phyloP scores from a whole-genome alignment of 2,888 invertebrate genomes.

The Scaptodrosophila latifasciaeformis region DNA sequence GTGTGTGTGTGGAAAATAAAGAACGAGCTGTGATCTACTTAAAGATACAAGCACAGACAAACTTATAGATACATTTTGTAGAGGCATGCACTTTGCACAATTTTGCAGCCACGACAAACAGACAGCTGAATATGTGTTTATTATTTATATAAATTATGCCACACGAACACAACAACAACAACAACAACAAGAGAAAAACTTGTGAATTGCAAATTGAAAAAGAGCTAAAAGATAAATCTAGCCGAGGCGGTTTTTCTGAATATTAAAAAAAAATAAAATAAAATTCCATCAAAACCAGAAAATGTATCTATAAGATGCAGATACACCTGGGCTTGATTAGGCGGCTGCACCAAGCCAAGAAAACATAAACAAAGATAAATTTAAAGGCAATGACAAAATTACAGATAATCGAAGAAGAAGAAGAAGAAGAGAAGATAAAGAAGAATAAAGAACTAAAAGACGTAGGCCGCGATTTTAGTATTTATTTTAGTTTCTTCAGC shows the following conservation, averaged over 20 bases:
- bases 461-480: not conserved
- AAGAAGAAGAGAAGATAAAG: too few species aligned
- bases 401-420: too few species aligned
- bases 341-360: slow-evolving; percentile 22
- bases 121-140: slow-evolving; percentile 31
- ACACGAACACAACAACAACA: not conserved
- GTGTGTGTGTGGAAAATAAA: not conserved
- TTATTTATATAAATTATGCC: slow-evolving; percentile 28
- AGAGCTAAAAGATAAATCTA: not conserved
- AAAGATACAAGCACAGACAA: too few species aligned
- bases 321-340: slow-evolving; percentile 5
- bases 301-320: slow-evolving; percentile 58
- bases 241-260: too few species aligned
- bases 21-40: too few species aligned
- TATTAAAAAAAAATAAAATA: slow-evolving; percentile 13
- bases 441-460: too few species aligned
- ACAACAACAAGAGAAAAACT: not conserved
- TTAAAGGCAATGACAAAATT: slow-evolving; percentile 63
- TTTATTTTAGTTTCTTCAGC: slow-evolving; percentile 4
- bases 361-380: slow-evolving; percentile 56
- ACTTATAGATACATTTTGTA: slow-evolving; percentile 41
- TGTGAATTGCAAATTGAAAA: too few species aligned
- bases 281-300: slow-evolving; percentile 14
- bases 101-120: not conserved
- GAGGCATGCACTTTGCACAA: slow-evolving; percentile 2